A percentile compares a stretch with the other conserved stretches of the same genome.
These are phyloP conservation scores for Sanderia malayensis DNA, from an alignment of 30 jellyfish, hydroid and myxozoan species.

Conservation along the genomic window DNA sequence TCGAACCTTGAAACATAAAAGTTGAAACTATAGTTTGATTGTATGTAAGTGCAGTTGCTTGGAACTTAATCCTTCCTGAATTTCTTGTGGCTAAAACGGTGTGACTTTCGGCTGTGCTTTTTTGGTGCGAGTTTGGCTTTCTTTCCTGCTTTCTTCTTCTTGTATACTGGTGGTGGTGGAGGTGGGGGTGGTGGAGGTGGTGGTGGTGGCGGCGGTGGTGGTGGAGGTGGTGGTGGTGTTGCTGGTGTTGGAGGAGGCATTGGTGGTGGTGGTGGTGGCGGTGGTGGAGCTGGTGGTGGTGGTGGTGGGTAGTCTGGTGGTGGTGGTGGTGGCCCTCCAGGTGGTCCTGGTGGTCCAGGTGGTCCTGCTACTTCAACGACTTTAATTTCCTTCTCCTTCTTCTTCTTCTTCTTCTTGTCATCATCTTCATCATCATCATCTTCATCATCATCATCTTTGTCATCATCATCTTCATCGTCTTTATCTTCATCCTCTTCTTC, in stretches of 20 bases:
- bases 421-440: conserved; percentile 62
- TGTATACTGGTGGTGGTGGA: conserved; percentile 38
- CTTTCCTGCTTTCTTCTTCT: conserved; percentile 54
- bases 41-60: no score
- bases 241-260: conserved; percentile 58
- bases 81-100: conserved; percentile 40
- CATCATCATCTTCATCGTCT: conserved; percentile 37
- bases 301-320: conserved; percentile 44
- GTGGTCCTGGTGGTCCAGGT: conserved; percentile 29
- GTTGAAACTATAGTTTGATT: no score
- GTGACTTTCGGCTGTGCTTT: conserved; percentile 34
- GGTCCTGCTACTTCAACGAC: conserved; percentile 5
- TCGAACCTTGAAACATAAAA: no score
- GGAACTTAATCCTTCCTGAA: conserved; percentile 3
- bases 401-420: conserved; percentile 32
- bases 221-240: conserved; percentile 41
- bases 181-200: conserved; percentile 81
- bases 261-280: conserved; percentile 67
- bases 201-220: conserved; percentile 71
- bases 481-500: conserved; percentile 25
- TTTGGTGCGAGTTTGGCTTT: conserved; percentile 18
- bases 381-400: conserved; percentile 23
- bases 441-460: conserved; percentile 49
- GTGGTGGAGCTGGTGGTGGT: conserved; percentile 45
- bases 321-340: conserved; percentile 42